These are phyloP conservation scores for Polydrusus tereticollis DNA, from an alignment of 2,888 invertebrate genomes.

Conservation along the genomic window DNA sequence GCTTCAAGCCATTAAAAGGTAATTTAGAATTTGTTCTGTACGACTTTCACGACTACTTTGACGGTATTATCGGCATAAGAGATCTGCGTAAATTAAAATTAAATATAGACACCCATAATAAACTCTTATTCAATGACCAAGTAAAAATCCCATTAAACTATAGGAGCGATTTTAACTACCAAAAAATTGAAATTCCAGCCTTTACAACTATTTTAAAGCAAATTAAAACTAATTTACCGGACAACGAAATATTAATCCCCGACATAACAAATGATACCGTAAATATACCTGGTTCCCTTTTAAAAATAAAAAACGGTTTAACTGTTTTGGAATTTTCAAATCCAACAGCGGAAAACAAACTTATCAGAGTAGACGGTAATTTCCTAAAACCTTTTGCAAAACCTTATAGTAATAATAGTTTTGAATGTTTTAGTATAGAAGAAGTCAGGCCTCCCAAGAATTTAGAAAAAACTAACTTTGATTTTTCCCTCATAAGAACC, in stretches of 20 bases:
- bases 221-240: not conserved
- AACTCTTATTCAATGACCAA: too few relatives aligned
- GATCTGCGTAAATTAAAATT: too few relatives aligned
- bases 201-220: not conserved
- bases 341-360: not conserved
- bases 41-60: too few relatives aligned
- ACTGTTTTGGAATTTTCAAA: not conserved
- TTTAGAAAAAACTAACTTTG: not conserved
- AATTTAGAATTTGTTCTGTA: too few relatives aligned
- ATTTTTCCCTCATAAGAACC: constrained; percentile 25
- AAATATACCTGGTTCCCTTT: not conserved
- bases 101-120: too few relatives aligned
- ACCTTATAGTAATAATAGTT: not conserved
- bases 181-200: too few relatives aligned
- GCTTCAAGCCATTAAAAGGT: too few relatives aligned
- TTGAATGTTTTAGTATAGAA: not conserved
- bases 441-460: not conserved
- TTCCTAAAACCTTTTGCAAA: not conserved
- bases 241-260: not conserved
- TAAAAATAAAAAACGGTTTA: not conserved
- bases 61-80: too few relatives aligned
- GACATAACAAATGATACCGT: too few relatives aligned
- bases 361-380: not conserved
- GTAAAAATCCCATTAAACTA: too few relatives aligned
- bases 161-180: too few relatives aligned